Evolutionary conservation across 2,888 invertebrate genomes (phyloP), one percentile per base, ranked within the genome.

Genomic region (Merodon equestris): DNA sequence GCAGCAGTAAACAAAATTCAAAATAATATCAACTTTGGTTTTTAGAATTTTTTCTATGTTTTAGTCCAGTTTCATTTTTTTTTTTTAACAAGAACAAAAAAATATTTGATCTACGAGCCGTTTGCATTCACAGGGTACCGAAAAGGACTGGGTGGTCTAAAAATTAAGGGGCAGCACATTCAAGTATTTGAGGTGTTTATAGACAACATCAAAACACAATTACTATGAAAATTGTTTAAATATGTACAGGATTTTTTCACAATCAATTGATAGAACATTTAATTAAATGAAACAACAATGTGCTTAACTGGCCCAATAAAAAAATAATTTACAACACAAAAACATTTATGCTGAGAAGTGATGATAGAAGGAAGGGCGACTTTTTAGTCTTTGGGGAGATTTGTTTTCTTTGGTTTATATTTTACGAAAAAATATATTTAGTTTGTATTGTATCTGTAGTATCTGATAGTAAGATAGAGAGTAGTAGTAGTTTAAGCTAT

Each of bases 201-300:
- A 58, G 57, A 73, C 73, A 79, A 79, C 79, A 79, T 79, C 79
- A 68, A 64, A 74, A 74, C 58, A 74, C 74, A 79, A 64, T 44
- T 38, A 47, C 44, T 79, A 74, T 79, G 68, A 60, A 74, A 60
- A 68, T 57, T 68, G 45, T 72, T 56, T 36, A 66, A 57, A 57
- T 51, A 79, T 79, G 63, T 79, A 79, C 79, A 79, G 42, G 34
- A 44, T 7, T 27, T 27, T 4, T 27, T 48, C n/a, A n/a, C 19
- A 74, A 61, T 53, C 66, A 53, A 66, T 47, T 53, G 51, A 47
- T 40, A 27, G 27, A 47, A 70, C 45, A 67, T 13, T 61, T 57
- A 38, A 36, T 19, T n/a, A 27, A n/a, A 40, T 40, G n/a, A 40
- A 40, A 40, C n/a, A 58, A 68, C 50, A 64, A 27, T 74, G 79